Evolutionary conservation across 2,888 invertebrate genomes (phyloP).

Genomic region (Cosmorhoe ocellata): DNA sequence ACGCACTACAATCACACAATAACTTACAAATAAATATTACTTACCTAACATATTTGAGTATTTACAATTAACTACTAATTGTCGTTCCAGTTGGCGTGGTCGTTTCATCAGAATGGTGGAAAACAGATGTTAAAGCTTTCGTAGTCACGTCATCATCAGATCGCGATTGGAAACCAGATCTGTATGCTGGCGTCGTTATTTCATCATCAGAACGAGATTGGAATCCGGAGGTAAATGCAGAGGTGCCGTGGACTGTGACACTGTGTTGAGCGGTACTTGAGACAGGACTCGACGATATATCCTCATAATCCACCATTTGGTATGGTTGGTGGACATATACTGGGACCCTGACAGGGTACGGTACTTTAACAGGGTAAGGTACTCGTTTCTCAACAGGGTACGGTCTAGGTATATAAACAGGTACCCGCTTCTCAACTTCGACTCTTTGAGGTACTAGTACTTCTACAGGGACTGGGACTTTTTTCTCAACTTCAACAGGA

Average conservation of each 20-base stretch:
- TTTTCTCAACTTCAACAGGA: constrained; percentile 71
- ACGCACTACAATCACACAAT: constrained; percentile 48
- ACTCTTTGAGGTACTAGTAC: constrained; percentile 41
- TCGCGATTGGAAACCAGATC: constrained; percentile 15
- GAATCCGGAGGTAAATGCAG: constrained; percentile 56
- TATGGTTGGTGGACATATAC: constrained; percentile 61
- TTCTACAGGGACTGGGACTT: constrained; percentile 51
- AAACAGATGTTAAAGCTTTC: not conserved
- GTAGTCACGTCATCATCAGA: constrained; percentile 3
- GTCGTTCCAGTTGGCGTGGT: constrained; percentile 5
- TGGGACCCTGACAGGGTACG: constrained; percentile 71
- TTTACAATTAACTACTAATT: constrained; percentile 32
- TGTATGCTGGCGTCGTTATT: constrained; percentile 30
- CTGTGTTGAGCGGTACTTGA: constrained; percentile 38
- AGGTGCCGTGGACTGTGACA: constrained; percentile 59
- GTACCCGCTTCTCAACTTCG: constrained; percentile 54
- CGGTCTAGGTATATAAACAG: constrained; percentile 40
- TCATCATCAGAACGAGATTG: constrained; percentile 59
- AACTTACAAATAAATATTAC: constrained; percentile 41
- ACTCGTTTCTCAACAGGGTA: constrained; percentile 65
- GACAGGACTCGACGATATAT: constrained; percentile 18
- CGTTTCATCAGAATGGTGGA: constrained; percentile 3
- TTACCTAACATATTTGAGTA: constrained; percentile 15
- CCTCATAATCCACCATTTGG: constrained; percentile 39
- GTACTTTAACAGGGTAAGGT: constrained; percentile 56